phyloP scores from a whole-genome alignment of 1,140 invertebrate genomes.

The Chironomus tepperi region DNA sequence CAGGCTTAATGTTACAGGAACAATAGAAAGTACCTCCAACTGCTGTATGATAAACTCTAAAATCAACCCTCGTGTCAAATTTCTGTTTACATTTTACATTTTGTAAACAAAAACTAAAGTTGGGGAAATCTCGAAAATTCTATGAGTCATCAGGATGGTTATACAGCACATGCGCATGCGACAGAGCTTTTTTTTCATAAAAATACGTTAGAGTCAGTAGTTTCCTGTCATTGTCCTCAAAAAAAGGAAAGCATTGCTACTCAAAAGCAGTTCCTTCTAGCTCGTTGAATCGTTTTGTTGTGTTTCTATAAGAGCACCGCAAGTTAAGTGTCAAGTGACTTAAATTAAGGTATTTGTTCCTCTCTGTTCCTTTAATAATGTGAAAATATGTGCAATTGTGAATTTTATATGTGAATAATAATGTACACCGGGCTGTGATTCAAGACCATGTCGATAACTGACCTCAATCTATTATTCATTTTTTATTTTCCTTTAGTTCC shows the following conservation, averaged over 20 bases:
- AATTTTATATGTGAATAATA: background rate
- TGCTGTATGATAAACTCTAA: background rate
- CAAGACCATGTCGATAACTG: too few relatives aligned
- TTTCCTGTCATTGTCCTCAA: conserved; percentile 12
- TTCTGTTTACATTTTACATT: background rate
- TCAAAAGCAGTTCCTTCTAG: conserved; percentile 4
- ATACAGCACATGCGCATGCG: background rate
- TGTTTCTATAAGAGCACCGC: background rate
- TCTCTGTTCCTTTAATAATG: background rate
- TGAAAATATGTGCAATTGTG: background rate
- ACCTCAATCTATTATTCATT: too few relatives aligned
- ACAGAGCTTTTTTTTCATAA: background rate
- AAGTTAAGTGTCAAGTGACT: background rate
- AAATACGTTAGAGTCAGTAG: background rate
- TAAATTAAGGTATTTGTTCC: background rate
- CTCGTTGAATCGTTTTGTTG: conserved; percentile 5
- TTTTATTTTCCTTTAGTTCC: too few relatives aligned
- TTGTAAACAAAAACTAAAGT: background rate
- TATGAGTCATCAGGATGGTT: background rate
- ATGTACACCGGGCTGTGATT: background rate
- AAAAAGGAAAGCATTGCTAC: background rate
- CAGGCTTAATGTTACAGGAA: background rate
- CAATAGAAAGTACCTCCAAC: background rate
- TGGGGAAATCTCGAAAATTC: conserved; percentile 6
- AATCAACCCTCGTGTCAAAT: background rate